Evolutionary conservation across 30 jellyfish, hydroid and myxozoan genomes (phyloP).

Genomic region (Hydractinia echinata): DNA sequence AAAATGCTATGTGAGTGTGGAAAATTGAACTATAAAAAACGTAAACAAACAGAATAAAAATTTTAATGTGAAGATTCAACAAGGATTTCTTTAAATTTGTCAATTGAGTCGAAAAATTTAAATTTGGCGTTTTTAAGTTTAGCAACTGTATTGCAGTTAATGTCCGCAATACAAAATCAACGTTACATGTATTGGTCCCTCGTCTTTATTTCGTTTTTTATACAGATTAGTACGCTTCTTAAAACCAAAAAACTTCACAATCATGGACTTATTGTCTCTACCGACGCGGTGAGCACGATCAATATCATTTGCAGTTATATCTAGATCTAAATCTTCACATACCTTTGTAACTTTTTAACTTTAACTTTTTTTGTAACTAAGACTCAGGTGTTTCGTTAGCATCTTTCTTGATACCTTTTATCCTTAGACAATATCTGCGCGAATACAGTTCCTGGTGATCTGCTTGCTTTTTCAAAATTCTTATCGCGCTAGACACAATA

Average conservation of each 20-base stretch:
- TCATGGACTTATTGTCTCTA: not conserved
- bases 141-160: too few species aligned
- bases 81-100: too few species aligned
- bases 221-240: not conserved
- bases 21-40: too few species aligned
- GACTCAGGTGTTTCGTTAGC: not conserved
- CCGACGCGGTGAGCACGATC: constrained; percentile 1
- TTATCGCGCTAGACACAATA: not conserved
- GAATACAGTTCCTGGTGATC: not conserved
- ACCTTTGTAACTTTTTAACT: not conserved
- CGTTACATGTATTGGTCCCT: too few species aligned
- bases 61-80: too few species aligned
- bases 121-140: too few species aligned
- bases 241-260: not conserved
- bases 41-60: too few species aligned
- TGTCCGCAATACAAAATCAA: too few species aligned
- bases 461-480: too few species aligned
- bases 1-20: too few species aligned
- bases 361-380: too few species aligned
- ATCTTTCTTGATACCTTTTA: not conserved
- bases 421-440: not conserved
- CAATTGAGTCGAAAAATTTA: too few species aligned
- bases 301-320: not conserved
- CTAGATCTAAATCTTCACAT: not conserved
- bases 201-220: not conserved